These are phyloP conservation scores for Cichladusa arquata DNA, from an alignment of 2,113 vertebrate species.

Conservation along the genomic window DNA sequence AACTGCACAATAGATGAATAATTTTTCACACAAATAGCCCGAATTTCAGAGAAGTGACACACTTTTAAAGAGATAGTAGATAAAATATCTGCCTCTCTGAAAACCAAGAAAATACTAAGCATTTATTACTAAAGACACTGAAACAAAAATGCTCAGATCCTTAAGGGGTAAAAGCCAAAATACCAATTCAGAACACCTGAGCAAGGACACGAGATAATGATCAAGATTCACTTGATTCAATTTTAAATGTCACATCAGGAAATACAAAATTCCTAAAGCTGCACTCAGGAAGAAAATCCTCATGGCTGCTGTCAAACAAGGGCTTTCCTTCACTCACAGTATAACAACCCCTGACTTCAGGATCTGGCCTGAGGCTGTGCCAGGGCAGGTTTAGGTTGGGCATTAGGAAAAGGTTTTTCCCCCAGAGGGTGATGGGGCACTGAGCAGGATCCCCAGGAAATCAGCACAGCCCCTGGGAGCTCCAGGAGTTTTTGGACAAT, in stretches of 20 bases:
- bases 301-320: background rate
- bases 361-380: background rate
- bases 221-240: background rate
- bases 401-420: fast-evolving
- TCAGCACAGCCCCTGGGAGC: background rate
- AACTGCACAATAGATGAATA: background rate
- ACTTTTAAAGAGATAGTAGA: background rate
- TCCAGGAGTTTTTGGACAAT: fast-evolving
- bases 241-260: background rate
- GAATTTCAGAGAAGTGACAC: background rate
- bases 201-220: background rate
- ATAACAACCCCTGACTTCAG: background rate
- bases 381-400: background rate
- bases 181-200: background rate
- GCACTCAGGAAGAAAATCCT: background rate
- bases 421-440: background rate
- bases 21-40: background rate
- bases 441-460: background rate
- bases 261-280: background rate
- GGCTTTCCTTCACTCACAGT: background rate
- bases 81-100: background rate
- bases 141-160: background rate
- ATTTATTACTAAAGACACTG: background rate
- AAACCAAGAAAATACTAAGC: background rate
- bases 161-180: background rate